Conservation (phyloP, 2,888 invertebrate genomes). For the Meandrusa payeni region DNA sequence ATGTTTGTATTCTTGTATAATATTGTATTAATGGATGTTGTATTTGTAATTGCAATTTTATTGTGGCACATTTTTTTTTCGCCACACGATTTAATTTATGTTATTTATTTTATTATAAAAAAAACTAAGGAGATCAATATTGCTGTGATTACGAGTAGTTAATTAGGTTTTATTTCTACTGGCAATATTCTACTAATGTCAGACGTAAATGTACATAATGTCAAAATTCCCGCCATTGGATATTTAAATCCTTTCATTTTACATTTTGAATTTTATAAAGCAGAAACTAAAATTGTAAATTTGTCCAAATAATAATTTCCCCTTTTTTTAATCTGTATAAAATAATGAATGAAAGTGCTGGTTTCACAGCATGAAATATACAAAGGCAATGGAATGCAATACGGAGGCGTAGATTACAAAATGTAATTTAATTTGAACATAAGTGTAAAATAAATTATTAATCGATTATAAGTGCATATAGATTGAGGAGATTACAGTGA, state of each 20-base stretch:
- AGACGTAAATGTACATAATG: constrained; percentile 15
- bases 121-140: constrained; percentile 47
- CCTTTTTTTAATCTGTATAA: constrained; percentile 14
- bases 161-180: constrained; percentile 49
- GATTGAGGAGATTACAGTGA: constrained; percentile 76
- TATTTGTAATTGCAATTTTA: constrained; percentile 43
- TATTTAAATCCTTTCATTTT: constrained; percentile 28
- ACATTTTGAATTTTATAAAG: constrained; percentile 26
- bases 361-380: constrained; percentile 49
- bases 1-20: constrained; percentile 68
- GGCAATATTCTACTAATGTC: constrained; percentile 29
- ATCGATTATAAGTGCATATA: constrained; percentile 71
- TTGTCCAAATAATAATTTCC: constrained; percentile 22
- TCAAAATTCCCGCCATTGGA: background rate
- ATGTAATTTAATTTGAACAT: constrained; percentile 60
- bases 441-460: constrained; percentile 79
- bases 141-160: constrained; percentile 70
- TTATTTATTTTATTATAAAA: constrained; percentile 61
- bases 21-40: constrained; percentile 58
- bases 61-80: constrained; percentile 45
- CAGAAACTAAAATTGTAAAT: constrained; percentile 25
- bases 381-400: constrained; percentile 64
- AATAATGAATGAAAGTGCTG: constrained; percentile 21
- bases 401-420: constrained; percentile 56
- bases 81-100: constrained; percentile 65